Evolutionary conservation across 35 echinoderm and acorn worm species (phyloP), one percentile per base, ranked within the genome.

Genomic region (Holothuria glaberrima): DNA sequence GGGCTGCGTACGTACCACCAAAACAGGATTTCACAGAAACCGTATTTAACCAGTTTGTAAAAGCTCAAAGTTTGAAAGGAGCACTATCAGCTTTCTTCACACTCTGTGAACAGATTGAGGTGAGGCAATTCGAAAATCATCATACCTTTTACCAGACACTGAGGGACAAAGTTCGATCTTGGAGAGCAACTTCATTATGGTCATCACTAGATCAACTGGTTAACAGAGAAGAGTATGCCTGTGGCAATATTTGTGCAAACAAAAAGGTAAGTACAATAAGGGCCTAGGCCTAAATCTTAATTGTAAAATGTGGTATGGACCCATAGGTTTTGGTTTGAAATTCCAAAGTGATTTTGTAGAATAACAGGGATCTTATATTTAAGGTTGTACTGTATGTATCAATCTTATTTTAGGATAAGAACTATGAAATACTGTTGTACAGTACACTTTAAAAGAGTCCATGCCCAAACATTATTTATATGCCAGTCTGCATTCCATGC

Each of bases 11-110:
- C 25, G 79, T 82, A 29, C 79, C 79, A 30, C 79, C 79, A 28
- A 50, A 21, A 57, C 79, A 82, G 30, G 79, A 82, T 50, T 82
- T 82, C 31, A 82, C 79, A 28, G 79, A 82, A 25, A 82, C 79
- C 26, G 22, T 56, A 18, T 82, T 82, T n/a, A 82, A 82, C 57
- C 79, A 82, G 48, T 82, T 82, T 57, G 79, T 82, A 6, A 62
- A 84, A 84, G 80, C 80, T 24, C 27, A 61, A 9, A 84, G 59
- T 54, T 7, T 84, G 21, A 84, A 57, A 27, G 80, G 30, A 29
- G 56, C 57, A 61, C 17, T 84, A 18, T 60, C 59, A 63, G 52
- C 80, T 17, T 84, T 63, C 30, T 33, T 57, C 24, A 57, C 80
- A 12, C 57, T 84, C 21, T 57, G 57, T 34, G 54, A 84, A 61